phyloP scores from a whole-genome alignment of 2,113 vertebrate species.

The Cariama cristata region DNA sequence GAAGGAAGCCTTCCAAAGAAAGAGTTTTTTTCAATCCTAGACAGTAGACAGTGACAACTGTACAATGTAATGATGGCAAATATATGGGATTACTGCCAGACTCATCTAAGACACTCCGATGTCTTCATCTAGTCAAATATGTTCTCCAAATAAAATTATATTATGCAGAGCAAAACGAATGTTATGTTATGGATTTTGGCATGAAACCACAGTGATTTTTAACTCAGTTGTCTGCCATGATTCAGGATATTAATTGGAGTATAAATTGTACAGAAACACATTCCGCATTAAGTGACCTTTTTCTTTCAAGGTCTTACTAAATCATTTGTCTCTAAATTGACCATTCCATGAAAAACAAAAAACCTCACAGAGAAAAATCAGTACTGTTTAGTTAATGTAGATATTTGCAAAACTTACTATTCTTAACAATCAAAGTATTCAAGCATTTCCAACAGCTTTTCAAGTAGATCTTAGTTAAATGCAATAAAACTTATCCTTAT shows the following conservation, averaged over 20 bases:
- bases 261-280: conserved; percentile 8
- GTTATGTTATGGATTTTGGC: conserved; percentile 12
- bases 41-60: neutral
- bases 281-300: neutral
- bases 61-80: neutral
- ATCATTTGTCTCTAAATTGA: neutral
- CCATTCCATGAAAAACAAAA: neutral
- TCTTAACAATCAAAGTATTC: neutral
- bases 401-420: neutral
- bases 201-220: conserved; percentile 28
- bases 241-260: conserved; percentile 7
- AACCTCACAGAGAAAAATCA: neutral
- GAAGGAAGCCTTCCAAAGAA: neutral
- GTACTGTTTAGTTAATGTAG: neutral
- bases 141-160: conserved; percentile 32
- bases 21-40: neutral
- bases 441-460: neutral
- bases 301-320: neutral
- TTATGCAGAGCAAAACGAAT: neutral
- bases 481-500: neutral
- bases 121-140: conserved; percentile 22
- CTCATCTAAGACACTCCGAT: neutral
- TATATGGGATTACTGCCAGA: neutral
- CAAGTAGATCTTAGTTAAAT: neutral
- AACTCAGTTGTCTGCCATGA: neutral